Evolutionary conservation across 2,113 vertebrate genomes (phyloP).

Genomic region (Tonatia bakeri): DNA sequence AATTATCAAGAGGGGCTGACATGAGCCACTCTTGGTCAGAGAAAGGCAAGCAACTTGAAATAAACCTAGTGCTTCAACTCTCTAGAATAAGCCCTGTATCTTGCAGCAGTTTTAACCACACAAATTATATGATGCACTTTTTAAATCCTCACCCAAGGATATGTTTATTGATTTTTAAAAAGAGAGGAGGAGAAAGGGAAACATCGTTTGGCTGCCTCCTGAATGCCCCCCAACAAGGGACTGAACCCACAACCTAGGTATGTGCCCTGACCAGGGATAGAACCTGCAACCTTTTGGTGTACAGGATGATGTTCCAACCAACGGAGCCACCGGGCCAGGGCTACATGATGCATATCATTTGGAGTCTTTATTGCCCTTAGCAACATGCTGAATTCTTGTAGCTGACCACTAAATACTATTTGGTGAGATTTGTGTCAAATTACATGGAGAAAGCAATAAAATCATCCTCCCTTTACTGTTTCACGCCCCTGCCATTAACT

Average conservation of each 20-base stretch:
- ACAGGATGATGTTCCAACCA: too few relatives aligned
- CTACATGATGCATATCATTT: neutral
- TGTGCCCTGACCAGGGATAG: too few relatives aligned
- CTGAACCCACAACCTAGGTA: too few relatives aligned
- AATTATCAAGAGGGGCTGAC: neutral
- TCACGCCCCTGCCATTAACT: neutral
- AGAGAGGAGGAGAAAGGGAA: too few relatives aligned
- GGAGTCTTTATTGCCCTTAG: neutral
- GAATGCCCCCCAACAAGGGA: too few relatives aligned
- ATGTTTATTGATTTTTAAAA: too few relatives aligned
- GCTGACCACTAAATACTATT: neutral
- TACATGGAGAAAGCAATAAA: neutral
- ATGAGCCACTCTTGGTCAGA: neutral
- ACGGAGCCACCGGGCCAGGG: too few relatives aligned
- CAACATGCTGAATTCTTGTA: neutral
- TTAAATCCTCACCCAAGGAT: too few relatives aligned
- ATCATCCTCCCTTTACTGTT: neutral
- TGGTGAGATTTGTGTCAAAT: neutral
- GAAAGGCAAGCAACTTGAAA: neutral
- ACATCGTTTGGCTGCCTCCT: too few relatives aligned
- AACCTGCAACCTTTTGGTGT: too few relatives aligned
- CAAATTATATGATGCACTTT: neutral
- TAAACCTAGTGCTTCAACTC: neutral
- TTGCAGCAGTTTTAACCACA: neutral
- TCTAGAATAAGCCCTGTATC: neutral